phyloP scores from a whole-genome alignment of 1,140 invertebrate species.

The Ostrea denselamellosa region DNA sequence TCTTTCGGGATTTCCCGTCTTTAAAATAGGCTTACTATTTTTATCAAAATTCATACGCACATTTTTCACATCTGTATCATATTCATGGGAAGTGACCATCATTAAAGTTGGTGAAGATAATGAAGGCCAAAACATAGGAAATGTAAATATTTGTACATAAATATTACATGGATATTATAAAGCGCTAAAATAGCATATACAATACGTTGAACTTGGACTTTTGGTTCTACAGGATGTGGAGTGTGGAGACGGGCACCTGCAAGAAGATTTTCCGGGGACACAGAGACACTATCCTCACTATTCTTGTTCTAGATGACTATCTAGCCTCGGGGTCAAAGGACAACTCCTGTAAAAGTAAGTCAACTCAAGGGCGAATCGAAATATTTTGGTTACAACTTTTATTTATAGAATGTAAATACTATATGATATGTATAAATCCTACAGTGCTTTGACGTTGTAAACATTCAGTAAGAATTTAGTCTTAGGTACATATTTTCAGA shows the following conservation, averaged over 20 bases:
- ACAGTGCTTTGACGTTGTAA: background rate
- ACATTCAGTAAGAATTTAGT: background rate
- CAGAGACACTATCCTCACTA: conserved; percentile 72
- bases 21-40: too few species aligned
- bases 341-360: conserved; percentile 76
- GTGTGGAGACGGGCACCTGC: conserved; percentile 75
- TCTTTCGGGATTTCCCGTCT: too few species aligned
- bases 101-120: too few species aligned
- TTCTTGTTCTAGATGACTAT: conserved; percentile 68
- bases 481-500: too few species aligned
- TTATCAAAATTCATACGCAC: too few species aligned
- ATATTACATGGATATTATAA: too few species aligned
- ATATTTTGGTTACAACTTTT: background rate
- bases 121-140: too few species aligned
- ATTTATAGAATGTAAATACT: background rate
- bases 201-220: background rate
- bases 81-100: too few species aligned
- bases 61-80: too few species aligned
- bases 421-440: background rate
- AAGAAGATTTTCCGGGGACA: conserved; percentile 78
- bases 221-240: conserved; percentile 74
- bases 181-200: too few species aligned
- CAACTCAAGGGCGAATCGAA: background rate
- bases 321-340: conserved; percentile 76
- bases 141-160: too few species aligned